phyloP scores from a whole-genome alignment of 2,888 invertebrate genomes.

The Caradrina kadenii region DNA sequence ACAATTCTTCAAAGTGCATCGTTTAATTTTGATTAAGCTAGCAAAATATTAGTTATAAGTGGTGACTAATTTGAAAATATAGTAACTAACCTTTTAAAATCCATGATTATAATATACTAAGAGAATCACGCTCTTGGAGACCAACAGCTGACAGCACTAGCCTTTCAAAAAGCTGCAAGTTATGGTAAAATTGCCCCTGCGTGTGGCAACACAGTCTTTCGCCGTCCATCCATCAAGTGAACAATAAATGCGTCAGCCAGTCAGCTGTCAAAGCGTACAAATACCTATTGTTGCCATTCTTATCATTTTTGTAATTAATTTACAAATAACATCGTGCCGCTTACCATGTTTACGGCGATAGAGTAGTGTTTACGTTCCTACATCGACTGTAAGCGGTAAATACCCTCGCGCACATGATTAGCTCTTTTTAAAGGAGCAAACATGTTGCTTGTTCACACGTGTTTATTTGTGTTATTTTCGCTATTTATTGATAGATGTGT shows the following conservation, averaged over 20 bases:
- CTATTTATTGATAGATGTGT: slow-evolving; percentile 78
- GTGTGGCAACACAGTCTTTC: slow-evolving; percentile 24
- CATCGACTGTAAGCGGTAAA: slow-evolving; percentile 56
- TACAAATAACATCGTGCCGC: slow-evolving; percentile 38
- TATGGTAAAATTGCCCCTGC: background rate
- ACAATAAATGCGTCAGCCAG: slow-evolving; percentile 40
- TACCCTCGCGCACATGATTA: slow-evolving; percentile 54
- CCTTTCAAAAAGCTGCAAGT: background rate
- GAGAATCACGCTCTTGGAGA: too few relatives aligned
- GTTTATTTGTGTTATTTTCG: slow-evolving; percentile 79
- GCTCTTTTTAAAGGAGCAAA: slow-evolving; percentile 61
- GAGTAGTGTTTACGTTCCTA: slow-evolving; percentile 69
- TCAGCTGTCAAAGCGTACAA: slow-evolving; percentile 58
- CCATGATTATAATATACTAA: too few relatives aligned
- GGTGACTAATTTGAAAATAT: too few relatives aligned
- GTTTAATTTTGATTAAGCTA: too few relatives aligned
- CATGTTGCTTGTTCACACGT: slow-evolving; percentile 75
- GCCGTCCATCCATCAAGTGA: slow-evolving; percentile 19
- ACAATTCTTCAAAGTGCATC: too few relatives aligned
- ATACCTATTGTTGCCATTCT: slow-evolving; percentile 52
- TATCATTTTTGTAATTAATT: slow-evolving; percentile 60
- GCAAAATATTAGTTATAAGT: too few relatives aligned
- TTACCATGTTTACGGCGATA: slow-evolving; percentile 73
- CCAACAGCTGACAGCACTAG: too few relatives aligned
- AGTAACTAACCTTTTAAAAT: too few relatives aligned